Evolutionary conservation across 2,113 vertebrate species (phyloP).

Genomic region (Corvus hawaiiensis): DNA sequence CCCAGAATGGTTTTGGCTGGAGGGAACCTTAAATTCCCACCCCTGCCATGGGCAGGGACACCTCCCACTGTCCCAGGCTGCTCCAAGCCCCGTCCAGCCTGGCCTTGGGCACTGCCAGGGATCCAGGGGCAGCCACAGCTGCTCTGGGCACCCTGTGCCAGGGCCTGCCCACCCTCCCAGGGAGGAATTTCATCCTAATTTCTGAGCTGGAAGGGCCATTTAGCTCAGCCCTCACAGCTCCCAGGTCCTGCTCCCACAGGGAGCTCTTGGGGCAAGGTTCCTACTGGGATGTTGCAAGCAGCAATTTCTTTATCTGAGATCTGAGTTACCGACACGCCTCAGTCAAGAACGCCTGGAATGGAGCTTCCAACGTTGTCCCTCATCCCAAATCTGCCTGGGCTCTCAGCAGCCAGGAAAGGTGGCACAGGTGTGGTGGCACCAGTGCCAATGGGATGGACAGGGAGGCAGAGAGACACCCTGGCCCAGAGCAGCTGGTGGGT

Average conservation of each 20-base stretch:
- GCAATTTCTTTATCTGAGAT: background rate
- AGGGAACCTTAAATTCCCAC: background rate
- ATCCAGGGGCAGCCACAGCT: background rate
- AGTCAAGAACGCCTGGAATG: background rate
- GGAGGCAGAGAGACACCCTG: background rate
- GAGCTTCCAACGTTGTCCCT: background rate
- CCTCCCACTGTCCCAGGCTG: background rate
- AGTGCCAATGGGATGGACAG: accelerated
- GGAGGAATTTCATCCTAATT: background rate
- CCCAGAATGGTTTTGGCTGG: accelerated
- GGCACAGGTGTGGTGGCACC: background rate
- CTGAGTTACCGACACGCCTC: background rate
- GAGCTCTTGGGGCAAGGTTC: background rate
- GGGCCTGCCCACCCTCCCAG: background rate
- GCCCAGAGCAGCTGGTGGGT: background rate
- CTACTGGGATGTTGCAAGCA: background rate
- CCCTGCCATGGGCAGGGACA: background rate
- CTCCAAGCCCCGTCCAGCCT: background rate
- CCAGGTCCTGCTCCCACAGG: background rate
- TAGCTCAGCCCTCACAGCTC: background rate
- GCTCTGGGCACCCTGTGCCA: background rate
- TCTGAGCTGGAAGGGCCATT: background rate
- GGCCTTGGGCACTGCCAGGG: background rate
- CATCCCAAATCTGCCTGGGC: background rate
- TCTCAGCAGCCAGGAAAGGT: background rate